phyloP scores from a whole-genome alignment of 1,140 invertebrate species.

The Leptoteleia sp. region DNA sequence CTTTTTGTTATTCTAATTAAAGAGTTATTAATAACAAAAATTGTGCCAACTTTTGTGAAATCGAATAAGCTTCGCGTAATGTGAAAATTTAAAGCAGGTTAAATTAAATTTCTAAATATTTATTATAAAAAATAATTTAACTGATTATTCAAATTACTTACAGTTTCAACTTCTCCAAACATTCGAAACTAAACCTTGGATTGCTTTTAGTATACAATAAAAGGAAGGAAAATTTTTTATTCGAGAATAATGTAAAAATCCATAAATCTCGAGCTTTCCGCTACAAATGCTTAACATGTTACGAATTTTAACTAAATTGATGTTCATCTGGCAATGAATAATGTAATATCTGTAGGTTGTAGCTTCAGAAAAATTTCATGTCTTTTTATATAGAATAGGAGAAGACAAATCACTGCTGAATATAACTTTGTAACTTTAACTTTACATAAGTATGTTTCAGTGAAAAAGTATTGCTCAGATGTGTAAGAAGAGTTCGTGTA shows the following conservation, averaged over 20 bases:
- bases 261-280: constrained; percentile 9
- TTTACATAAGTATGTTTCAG: constrained; percentile 47
- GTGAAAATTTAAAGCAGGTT: too few relatives aligned
- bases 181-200: too few relatives aligned
- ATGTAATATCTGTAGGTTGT: constrained; percentile 39
- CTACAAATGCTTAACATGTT: constrained; percentile 29
- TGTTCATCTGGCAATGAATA: constrained; percentile 53
- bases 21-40: too few relatives aligned
- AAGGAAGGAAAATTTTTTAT: constrained; percentile 1
- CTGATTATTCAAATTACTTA: too few relatives aligned
- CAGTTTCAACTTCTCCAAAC: too few relatives aligned
- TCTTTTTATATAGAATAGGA: constrained; percentile 24
- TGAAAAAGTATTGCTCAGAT: constrained; percentile 32
- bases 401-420: constrained; percentile 56
- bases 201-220: neutral
- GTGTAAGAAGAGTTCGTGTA: constrained; percentile 21
- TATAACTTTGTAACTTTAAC: constrained; percentile 53
- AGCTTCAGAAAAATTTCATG: constrained; percentile 14
- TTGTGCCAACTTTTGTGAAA: too few relatives aligned
- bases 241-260: constrained; percentile 7
- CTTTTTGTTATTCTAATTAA: too few relatives aligned
- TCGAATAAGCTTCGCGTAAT: too few relatives aligned
- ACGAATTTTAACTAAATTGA: constrained; percentile 32
- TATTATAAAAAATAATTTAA: too few relatives aligned
- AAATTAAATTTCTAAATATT: too few relatives aligned